Evolutionary conservation across 2,113 vertebrate genomes (phyloP), one percentile per base, ranked within the genome.

Genomic region (Embiotoca jacksoni): DNA sequence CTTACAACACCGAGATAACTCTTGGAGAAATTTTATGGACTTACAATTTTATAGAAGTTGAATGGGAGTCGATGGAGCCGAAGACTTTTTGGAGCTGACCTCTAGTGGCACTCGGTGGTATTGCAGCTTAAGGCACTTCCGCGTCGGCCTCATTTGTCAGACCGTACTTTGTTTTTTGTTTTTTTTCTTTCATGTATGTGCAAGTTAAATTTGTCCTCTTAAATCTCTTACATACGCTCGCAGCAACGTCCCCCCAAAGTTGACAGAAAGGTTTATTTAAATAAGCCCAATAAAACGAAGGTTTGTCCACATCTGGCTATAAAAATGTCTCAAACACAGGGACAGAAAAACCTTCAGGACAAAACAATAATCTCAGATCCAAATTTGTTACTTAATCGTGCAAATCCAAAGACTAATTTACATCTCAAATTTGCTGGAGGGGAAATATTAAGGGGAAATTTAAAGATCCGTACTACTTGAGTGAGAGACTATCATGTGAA

Each of bases 351-450:
- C 47, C 56, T 63, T 41, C 5, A 23, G 56, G 70, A 32, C 37
- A 36, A 54, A 66, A 63, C 32, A 30, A 58, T 2, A 52, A 74
- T 62, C 36, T 67, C 33, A 62, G 23, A 36, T 63, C 46, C 33
- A 9, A 49, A 54, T 76, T 55, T 46, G 44, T 58, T 65, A 54
- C 11, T 31, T 23, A 39, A 66, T 75, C 32, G 44, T 0, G 32
- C 62, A 68, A 66, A 58, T 0, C 23, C 62, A 68, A 66, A 58
- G 23, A 16, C 32, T 32, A 47, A 64, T 8, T 39, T 47, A 14
- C 14, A 61, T 52, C 13, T 3, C 14, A 50, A 32, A 62, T 4
- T 23, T 10, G 69, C 85, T 75, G 39, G n/a, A 64, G 75, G 71
- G 53, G 4, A 35, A 61, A 68, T 6, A 23, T 32, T 44, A 46